Evolutionary conservation across 2,888 invertebrate genomes (phyloP).

Genomic region (Hybos culiciformis): DNA sequence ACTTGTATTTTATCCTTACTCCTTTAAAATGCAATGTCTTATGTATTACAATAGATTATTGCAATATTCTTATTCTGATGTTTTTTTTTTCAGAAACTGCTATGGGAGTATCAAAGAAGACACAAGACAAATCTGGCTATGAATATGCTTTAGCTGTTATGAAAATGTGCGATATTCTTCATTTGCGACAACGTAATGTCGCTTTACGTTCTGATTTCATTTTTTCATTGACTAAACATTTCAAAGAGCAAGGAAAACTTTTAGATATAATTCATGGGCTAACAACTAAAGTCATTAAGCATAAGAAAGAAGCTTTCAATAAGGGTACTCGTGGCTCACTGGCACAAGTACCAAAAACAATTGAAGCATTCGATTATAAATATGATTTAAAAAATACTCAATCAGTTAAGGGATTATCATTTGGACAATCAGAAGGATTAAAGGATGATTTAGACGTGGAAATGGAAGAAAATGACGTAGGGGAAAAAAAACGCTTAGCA

Average conservation of each 20-base stretch:
- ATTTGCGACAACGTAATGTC: conserved; percentile 65
- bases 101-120: conserved; percentile 74
- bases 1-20: no score
- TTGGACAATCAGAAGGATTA: conserved; percentile 55
- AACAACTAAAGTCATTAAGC: conserved; percentile 63
- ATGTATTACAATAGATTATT: no score
- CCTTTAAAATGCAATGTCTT: no score
- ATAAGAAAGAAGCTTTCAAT: conserved; percentile 61
- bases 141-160: conserved; percentile 81
- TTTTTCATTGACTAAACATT: conserved; percentile 62
- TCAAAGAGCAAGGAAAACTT: conserved; percentile 58
- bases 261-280: conserved; percentile 65
- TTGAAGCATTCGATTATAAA: conserved; percentile 17
- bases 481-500: conserved; percentile 69
- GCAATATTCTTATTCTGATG: not conserved
- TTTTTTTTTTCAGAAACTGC: conserved; percentile 55
- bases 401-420: conserved; percentile 50
- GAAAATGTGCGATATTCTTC: conserved; percentile 80
- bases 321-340: conserved; percentile 44
- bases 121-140: conserved; percentile 66
- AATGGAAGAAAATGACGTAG: conserved; percentile 48
- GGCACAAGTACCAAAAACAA: conserved; percentile 17
- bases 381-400: conserved; percentile 10
- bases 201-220: conserved; percentile 65
- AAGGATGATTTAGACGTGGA: conserved; percentile 73